Evolutionary conservation across 2,113 vertebrate genomes (phyloP).

Genomic region (Nibea coibor): DNA sequence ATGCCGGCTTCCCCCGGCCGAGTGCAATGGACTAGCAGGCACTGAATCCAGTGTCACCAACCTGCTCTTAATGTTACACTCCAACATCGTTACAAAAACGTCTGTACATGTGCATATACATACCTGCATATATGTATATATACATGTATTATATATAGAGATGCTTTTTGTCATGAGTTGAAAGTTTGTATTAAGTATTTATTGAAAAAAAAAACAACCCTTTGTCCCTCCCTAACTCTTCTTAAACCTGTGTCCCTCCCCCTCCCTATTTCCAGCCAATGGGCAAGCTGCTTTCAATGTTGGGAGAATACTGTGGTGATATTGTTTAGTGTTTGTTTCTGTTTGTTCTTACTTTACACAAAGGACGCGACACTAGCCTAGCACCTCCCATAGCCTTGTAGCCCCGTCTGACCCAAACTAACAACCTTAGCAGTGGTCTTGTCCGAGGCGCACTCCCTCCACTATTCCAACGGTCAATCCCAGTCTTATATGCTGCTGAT

Average conservation of each 20-base stretch:
- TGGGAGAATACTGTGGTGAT: conserved; percentile 81
- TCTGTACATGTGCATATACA: conserved; percentile 86
- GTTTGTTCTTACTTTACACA: conserved; percentile 64
- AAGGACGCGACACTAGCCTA: conserved; percentile 75
- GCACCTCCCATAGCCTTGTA: conserved; percentile 73
- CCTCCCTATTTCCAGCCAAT: conserved; percentile 83
- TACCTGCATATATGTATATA: conserved; percentile 80
- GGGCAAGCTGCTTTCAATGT: conserved; percentile 92
- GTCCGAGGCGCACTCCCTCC: conserved; percentile 51
- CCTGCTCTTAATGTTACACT: conserved; percentile 70
- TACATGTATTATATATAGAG: conserved; percentile 79
- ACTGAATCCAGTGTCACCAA: conserved; percentile 43
- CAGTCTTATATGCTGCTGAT: conserved; percentile 82
- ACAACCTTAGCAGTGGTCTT: conserved; percentile 53
- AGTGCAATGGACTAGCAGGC: conserved; percentile 48
- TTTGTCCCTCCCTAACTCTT: conserved; percentile 29
- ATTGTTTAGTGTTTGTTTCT: conserved; percentile 58
- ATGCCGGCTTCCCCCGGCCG: not conserved
- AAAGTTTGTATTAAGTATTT: conserved; percentile 86
- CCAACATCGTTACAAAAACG: conserved; percentile 64
- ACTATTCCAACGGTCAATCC: conserved; percentile 60
- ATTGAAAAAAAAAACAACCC: conserved; percentile 82
- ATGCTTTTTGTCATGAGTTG: conserved; percentile 81
- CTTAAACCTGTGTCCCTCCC: conserved; percentile 60
- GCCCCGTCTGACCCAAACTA: conserved; percentile 63